A percentile compares a stretch with the other conserved stretches of the same genome.
phyloP scores from a whole-genome alignment of 2,888 invertebrate genomes.

The Belgica antarctica region DNA sequence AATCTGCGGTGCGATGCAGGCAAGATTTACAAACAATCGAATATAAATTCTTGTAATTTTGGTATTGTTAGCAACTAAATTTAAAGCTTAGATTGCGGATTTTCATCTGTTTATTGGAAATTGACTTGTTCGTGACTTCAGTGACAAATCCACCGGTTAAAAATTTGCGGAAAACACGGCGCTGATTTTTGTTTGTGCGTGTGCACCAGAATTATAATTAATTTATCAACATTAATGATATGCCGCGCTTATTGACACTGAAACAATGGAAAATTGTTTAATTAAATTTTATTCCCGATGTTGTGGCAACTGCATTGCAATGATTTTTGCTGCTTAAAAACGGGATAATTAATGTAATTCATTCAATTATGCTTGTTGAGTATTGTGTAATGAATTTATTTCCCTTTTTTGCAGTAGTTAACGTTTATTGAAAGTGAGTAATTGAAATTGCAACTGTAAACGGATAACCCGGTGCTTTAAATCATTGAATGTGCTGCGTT shows the following conservation, averaged over 20 bases:
- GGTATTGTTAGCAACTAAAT: too few species aligned
- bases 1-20: too few species aligned
- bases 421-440: neutral
- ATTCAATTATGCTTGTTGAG: constrained; percentile 9
- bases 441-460: constrained; percentile 10
- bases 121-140: too few species aligned
- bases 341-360: constrained; percentile 9
- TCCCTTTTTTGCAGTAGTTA: neutral
- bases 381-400: constrained; percentile 1
- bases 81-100: too few species aligned
- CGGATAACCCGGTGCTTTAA: neutral
- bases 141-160: too few species aligned
- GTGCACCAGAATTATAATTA: neutral
- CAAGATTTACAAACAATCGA: neutral
- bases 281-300: constrained; percentile 12
- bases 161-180: neutral
- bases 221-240: constrained; percentile 21
- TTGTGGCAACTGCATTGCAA: neutral
- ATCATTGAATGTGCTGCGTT: neutral
- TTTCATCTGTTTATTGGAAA: too few species aligned
- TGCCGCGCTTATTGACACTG: neutral
- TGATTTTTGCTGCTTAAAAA: constrained; percentile 12
- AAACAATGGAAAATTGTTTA: neutral
- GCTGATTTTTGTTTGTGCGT: constrained; percentile 4
- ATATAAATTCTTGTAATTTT: neutral